A percentile compares a stretch with the other conserved stretches of the same genome.
Conservation (phyloP, 2,797 vertebrate species). For the Phoeniculus purpureus region DNA sequence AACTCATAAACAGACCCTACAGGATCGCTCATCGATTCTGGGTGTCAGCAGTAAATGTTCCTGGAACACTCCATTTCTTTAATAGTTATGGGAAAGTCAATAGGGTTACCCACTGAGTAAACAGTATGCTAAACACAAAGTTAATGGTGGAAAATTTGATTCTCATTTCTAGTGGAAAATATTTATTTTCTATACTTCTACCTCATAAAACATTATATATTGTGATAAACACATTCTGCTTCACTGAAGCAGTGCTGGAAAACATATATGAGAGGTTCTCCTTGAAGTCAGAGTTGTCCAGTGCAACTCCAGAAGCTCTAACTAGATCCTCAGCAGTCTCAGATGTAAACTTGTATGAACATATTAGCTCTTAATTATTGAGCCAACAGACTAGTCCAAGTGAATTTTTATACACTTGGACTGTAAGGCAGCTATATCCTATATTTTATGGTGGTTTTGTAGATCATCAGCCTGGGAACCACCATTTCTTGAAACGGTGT, state of each 20-base stretch:
- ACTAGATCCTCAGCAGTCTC: background rate
- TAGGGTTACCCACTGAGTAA: background rate
- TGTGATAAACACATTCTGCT: background rate
- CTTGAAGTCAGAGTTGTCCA: background rate
- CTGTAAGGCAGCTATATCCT: background rate
- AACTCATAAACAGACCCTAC: background rate
- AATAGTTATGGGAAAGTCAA: background rate
- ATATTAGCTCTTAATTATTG: background rate
- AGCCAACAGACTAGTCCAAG: background rate
- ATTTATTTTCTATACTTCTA: background rate
- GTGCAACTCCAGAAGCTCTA: background rate
- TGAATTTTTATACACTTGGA: background rate
- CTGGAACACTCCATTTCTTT: background rate
- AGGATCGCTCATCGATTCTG: background rate
- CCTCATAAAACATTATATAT: background rate
- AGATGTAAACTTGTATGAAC: background rate
- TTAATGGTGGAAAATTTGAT: background rate
- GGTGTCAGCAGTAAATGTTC: background rate
- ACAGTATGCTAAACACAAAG: background rate
- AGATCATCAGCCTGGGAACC: background rate
- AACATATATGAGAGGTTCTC: background rate
- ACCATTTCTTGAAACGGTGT: background rate
- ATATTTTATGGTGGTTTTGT: background rate
- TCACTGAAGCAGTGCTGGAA: background rate
- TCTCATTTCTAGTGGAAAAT: background rate